Percentiles rank a stretch among this genome's conserved stretches.
phyloP scores from a whole-genome alignment of 2,888 invertebrate species.

The Tenodera sinensis region DNA sequence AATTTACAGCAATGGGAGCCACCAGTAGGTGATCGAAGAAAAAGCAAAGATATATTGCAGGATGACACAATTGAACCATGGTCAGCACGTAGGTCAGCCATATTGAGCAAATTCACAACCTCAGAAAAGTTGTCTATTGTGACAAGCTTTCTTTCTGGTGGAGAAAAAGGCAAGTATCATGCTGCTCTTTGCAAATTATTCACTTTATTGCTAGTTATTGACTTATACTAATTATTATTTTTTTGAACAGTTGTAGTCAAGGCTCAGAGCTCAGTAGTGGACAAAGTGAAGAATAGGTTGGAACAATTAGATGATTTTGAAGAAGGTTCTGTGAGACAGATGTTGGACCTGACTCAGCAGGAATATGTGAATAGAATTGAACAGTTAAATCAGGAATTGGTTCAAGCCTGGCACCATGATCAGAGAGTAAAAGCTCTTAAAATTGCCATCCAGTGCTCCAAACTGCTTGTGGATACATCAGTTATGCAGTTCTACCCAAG shows the following conservation, averaged over 20 bases:
- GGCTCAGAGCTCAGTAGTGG: constrained; percentile 66
- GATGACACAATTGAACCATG: constrained; percentile 68
- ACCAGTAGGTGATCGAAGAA: constrained; percentile 38
- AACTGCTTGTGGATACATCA: constrained; percentile 82
- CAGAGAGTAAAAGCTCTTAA: constrained; percentile 93
- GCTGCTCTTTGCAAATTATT: no score
- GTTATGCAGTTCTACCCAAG: constrained; percentile 96
- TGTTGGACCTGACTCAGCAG: constrained; percentile 86
- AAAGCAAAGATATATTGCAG: constrained; percentile 28
- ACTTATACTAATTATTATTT: background rate
- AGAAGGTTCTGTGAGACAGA: constrained; percentile 80
- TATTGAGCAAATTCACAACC: constrained; percentile 87
- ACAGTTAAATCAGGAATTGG: constrained; percentile 86
- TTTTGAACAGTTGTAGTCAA: constrained; percentile 67
- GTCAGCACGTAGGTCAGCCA: constrained; percentile 68
- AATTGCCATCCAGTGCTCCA: constrained; percentile 95
- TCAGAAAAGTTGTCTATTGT: constrained; percentile 89
- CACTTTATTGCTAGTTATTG: background rate
- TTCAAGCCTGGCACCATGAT: constrained; percentile 89
- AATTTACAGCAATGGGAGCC: constrained; percentile 41
- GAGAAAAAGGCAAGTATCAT: constrained; percentile 64
- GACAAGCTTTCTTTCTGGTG: constrained; percentile 80
- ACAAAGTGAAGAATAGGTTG: constrained; percentile 84
- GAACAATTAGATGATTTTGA: constrained; percentile 95
- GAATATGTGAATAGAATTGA: constrained; percentile 87